These are phyloP conservation scores for Platerodrilus igneus DNA, from an alignment of 2,888 invertebrate genomes.

Conservation along the genomic window DNA sequence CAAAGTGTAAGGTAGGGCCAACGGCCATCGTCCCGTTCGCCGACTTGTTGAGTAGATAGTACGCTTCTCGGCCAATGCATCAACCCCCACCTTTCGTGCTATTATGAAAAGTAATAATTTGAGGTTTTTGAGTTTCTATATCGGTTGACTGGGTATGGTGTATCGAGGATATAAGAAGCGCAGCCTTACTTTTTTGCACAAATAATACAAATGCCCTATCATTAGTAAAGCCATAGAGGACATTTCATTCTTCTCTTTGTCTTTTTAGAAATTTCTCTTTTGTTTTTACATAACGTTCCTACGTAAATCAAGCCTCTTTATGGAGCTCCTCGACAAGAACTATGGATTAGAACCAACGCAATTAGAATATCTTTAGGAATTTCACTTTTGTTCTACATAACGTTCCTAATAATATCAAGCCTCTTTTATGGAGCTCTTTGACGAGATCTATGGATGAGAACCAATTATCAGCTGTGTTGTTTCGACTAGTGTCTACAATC, in stretches of 20 bases:
- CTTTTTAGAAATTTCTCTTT: slow-evolving; percentile 3
- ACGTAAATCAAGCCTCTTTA: neutral
- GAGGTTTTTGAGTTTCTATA: neutral
- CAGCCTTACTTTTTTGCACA: slow-evolving; percentile 6
- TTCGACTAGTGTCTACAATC: neutral
- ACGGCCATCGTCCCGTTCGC: slow-evolving; percentile 2
- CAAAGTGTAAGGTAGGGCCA: neutral
- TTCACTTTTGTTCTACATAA: slow-evolving; percentile 1
- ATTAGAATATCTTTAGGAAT: too few relatives aligned
- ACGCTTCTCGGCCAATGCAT: slow-evolving; percentile 6
- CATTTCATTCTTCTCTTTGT: too few relatives aligned
- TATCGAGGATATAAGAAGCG: slow-evolving; percentile 4
- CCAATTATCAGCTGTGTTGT: neutral
- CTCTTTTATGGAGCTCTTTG: neutral
- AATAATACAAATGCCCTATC: slow-evolving; percentile 4
- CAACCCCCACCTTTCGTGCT: slow-evolving; percentile 5
- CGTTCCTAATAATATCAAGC: neutral
- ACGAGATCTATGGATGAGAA: neutral
- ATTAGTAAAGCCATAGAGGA: slow-evolving; percentile 6
- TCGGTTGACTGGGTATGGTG: neutral
- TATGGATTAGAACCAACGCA: neutral
- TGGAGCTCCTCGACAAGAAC: neutral
- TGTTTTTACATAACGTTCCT: slow-evolving; percentile 1
- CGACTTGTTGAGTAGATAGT: slow-evolving; percentile 1
- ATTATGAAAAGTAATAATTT: slow-evolving; percentile 1